Evolutionary conservation across 2,113 vertebrate genomes (phyloP), one percentile per base, ranked within the genome.

Genomic region (Falco punctatus): DNA sequence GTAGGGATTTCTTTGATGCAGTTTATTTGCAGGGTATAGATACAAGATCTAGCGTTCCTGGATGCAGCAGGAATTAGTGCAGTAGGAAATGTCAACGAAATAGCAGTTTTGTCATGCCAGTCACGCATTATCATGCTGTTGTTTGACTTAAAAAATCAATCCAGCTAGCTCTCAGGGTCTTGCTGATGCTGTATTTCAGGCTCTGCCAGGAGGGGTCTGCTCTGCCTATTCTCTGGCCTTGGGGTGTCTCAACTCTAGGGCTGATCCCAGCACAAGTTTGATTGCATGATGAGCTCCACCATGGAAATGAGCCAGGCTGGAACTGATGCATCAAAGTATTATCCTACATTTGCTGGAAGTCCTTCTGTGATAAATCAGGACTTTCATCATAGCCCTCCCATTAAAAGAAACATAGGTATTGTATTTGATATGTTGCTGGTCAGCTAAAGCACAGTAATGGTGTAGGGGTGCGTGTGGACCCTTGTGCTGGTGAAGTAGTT

Each of bases 401-500:
- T 77, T 26, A 19, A 44, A 57, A 22, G 86, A 40, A 66, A 26
- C 1, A 1, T 35, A 8, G 23, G 32, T 57, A 4, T 4, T 46
- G 32, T 59, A n/a, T 59, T 58, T 15, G 26, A 1, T 30, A 42
- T 81, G n/a, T 35, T 58, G 16, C 21, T 54, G 14, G 49, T 35
- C 42, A 40, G 72, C 67, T 32, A 5, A 24, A 54, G n/a, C 6
- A 1, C 38, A 19, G 16, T 38, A 23, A 6, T 1, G 4, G 44
- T 0, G 6, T 9, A 51, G 33, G 24, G 3, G n/a, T 13, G 23
- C 0, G 2, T 1, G 10, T 35, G 65, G 61, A 72, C 40, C 28
- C n/a, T 69, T 23, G 52, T 15, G 5, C 66, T 90, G 33, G 22
- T 8, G 32, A 11, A 73, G 9, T 69, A 13, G 27, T 78, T 91